Evolutionary conservation across 2,797 vertebrate species (phyloP).

Genomic region (Hypotaenidia philippensis): DNA sequence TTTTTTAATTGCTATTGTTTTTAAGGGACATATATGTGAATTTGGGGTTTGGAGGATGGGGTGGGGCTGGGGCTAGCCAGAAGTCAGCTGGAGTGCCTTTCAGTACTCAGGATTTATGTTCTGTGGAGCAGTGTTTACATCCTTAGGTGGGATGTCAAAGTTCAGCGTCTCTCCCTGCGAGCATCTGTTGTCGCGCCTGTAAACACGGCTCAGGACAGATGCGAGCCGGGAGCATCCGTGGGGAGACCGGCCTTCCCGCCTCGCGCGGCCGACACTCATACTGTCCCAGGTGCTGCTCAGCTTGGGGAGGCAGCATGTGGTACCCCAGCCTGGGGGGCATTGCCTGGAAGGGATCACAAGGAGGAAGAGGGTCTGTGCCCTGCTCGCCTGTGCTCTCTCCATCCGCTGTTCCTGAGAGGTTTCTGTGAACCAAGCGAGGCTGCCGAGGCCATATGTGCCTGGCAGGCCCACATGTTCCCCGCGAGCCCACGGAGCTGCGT

Average conservation of each 20-base stretch:
- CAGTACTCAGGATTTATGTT: constrained; percentile 40
- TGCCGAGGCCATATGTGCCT: neutral
- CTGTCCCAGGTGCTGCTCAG: neutral
- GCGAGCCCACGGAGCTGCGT: neutral
- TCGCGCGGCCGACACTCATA: rapidly evolving
- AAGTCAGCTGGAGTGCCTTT: neutral
- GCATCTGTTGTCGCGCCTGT: constrained; percentile 61
- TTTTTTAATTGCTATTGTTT: neutral
- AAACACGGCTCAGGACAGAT: constrained; percentile 72
- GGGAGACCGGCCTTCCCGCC: neutral
- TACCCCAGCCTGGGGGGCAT: neutral
- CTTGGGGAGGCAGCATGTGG: neutral
- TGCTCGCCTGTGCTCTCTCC: rapidly evolving
- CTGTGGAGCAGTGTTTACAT: constrained; percentile 49
- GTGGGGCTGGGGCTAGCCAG: neutral
- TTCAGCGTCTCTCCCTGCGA: neutral
- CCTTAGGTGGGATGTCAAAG: constrained; percentile 43
- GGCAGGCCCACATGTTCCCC: neutral
- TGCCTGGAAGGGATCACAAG: neutral
- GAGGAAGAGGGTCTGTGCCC: neutral
- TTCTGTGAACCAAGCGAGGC: rapidly evolving
- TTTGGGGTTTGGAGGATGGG: neutral
- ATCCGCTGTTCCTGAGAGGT: rapidly evolving
- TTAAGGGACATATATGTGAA: neutral
- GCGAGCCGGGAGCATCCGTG: neutral